A percentile compares a stretch with the other conserved stretches of the same genome.
Evolutionary conservation across 1,140 invertebrate genomes (phyloP).

Genomic region (Solen grandis): DNA sequence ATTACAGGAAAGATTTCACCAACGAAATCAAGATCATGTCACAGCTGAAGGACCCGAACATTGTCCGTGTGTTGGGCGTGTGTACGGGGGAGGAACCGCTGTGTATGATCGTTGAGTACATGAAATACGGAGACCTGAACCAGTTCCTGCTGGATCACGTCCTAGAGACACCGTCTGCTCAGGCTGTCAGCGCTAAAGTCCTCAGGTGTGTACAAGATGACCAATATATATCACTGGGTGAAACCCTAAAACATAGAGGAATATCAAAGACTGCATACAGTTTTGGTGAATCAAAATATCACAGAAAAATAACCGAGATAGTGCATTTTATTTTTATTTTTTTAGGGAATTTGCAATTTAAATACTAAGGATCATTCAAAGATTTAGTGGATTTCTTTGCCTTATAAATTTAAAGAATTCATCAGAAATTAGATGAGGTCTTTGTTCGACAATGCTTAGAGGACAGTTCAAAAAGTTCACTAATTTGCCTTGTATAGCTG

Average conservation of each 20-base stretch:
- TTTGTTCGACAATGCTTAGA: too few relatives aligned
- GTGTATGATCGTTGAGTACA: conserved; percentile 94
- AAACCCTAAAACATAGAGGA: neutral
- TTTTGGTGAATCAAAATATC: neutral
- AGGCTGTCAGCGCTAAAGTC: conserved; percentile 75
- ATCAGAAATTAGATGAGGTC: too few relatives aligned
- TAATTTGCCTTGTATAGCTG: too few relatives aligned
- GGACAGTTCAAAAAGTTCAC: too few relatives aligned
- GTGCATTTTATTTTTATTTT: too few relatives aligned
- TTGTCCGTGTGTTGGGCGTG: conserved; percentile 92
- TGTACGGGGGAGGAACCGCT: conserved; percentile 91
- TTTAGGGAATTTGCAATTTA: too few relatives aligned
- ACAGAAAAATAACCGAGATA: too few relatives aligned
- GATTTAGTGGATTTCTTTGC: too few relatives aligned
- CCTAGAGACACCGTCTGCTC: conserved; percentile 76
- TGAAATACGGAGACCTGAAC: conserved; percentile 94
- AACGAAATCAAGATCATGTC: conserved; percentile 93
- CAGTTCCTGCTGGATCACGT: conserved; percentile 91
- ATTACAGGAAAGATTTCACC: conserved; percentile 90
- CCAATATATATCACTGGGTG: neutral
- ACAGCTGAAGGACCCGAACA: conserved; percentile 91
- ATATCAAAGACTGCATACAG: neutral
- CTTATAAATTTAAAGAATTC: too few relatives aligned
- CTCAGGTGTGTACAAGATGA: conserved; percentile 71
- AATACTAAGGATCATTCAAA: too few relatives aligned